These are phyloP conservation scores for Ochropacha duplaris DNA, from an alignment of 2,888 invertebrate genomes.

Conservation along the genomic window DNA sequence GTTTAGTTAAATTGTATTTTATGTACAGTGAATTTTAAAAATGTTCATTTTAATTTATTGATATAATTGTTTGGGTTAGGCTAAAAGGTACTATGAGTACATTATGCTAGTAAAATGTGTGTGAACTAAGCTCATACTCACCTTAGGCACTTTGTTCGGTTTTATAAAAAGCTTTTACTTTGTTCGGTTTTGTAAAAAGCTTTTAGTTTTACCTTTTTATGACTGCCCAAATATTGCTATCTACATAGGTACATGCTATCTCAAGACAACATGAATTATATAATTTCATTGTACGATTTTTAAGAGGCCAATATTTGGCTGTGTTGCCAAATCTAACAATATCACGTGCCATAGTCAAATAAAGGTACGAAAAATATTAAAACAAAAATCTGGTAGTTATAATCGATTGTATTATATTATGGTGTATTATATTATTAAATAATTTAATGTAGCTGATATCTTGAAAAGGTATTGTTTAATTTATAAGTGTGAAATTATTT, in stretches of 20 bases:
- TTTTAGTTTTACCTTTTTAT: neutral
- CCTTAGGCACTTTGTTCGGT: neutral
- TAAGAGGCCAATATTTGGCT: neutral
- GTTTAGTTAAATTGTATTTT: slow-evolving; percentile 23
- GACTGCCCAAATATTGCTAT: neutral
- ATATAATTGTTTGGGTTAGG: neutral
- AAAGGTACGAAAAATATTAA: slow-evolving; percentile 17
- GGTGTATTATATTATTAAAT: slow-evolving; percentile 10
- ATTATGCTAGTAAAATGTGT: neutral
- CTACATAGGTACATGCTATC: neutral
- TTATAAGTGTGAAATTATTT: slow-evolving; percentile 31
- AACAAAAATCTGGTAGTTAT: neutral
- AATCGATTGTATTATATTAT: neutral
- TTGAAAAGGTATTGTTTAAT: slow-evolving; percentile 57
- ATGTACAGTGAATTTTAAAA: slow-evolving; percentile 23
- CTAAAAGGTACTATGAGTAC: neutral
- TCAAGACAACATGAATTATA: neutral
- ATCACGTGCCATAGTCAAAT: neutral
- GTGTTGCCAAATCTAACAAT: neutral
- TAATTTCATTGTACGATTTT: neutral
- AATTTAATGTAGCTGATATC: slow-evolving; percentile 41
- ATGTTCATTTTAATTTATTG: neutral
- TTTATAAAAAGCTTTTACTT: neutral
- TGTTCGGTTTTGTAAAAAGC: neutral
- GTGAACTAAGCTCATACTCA: neutral